A percentile compares a stretch with the other conserved stretches of the same genome.
phyloP scores from a whole-genome alignment of 1,140 invertebrate genomes.

The Diorhabda sublineata region DNA sequence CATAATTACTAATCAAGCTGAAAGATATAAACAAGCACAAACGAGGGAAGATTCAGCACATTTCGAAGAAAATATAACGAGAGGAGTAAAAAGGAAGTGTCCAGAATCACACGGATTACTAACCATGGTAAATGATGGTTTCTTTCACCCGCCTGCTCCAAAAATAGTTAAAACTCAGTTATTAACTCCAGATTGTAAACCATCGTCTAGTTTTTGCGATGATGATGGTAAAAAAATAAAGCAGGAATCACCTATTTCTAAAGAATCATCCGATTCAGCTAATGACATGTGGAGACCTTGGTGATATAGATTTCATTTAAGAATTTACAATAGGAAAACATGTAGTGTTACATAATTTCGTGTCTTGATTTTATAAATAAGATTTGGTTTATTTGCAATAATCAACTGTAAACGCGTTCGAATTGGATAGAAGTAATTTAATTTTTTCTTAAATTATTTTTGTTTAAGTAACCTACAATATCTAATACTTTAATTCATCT shows the following conservation, averaged over 20 bases:
- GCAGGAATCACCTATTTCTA: background rate
- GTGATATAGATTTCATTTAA: conserved; percentile 22
- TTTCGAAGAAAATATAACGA: conserved; percentile 38
- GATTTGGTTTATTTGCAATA: too few species aligned
- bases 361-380: too few species aligned
- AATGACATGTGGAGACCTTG: conserved; percentile 41
- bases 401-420: too few species aligned
- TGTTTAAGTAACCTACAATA: too few species aligned
- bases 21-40: conserved; percentile 42
- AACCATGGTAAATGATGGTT: conserved; percentile 8
- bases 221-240: background rate
- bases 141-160: conserved; percentile 4
- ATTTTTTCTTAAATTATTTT: too few species aligned
- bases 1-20: conserved; percentile 44
- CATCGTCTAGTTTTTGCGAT: background rate
- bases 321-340: too few species aligned
- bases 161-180: conserved; percentile 20
- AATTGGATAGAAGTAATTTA: too few species aligned
- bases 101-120: conserved; percentile 27
- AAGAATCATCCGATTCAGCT: background rate
- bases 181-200: conserved; percentile 6
- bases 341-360: too few species aligned
- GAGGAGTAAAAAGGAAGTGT: conserved; percentile 33
- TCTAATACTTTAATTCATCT: too few species aligned
- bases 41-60: conserved; percentile 33